These are phyloP conservation scores for Telmatochromis brachygnathus DNA, from an alignment of 2,113 vertebrate species.

Conservation along the genomic window DNA sequence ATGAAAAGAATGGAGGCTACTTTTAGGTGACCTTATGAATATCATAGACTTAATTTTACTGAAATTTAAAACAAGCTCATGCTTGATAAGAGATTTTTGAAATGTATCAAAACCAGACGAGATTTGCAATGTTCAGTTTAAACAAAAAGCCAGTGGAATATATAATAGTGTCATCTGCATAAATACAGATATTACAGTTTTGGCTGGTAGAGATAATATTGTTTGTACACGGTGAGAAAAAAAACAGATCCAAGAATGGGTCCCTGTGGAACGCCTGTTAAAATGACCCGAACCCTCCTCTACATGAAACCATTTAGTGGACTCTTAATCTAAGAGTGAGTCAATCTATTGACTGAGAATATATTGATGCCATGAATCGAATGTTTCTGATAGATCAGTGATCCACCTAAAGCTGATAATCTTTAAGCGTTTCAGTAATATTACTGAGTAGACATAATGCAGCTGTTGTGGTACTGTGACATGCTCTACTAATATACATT, in stretches of 20 bases:
- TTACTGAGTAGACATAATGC: background rate
- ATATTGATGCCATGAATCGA: background rate
- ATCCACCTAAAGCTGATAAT: background rate
- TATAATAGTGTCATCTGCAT: background rate
- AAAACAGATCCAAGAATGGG: background rate
- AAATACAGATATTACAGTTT: background rate
- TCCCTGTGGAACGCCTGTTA: background rate
- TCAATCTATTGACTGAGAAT: background rate
- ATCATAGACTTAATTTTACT: background rate
- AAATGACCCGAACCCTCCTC: background rate
- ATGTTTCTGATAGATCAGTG: background rate
- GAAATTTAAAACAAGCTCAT: background rate
- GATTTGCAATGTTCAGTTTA: background rate
- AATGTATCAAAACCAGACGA: background rate
- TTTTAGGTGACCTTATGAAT: background rate
- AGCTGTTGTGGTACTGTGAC: background rate
- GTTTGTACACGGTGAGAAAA: background rate
- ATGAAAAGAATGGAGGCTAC: background rate
- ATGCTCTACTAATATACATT: background rate
- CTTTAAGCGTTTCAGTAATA: background rate
- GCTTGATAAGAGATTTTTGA: background rate
- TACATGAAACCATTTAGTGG: background rate
- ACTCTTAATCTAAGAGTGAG: background rate
- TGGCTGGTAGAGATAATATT: background rate
- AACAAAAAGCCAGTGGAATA: background rate